Conservation (phyloP, 2,888 invertebrate genomes). For the Lasius fuliginosus region DNA sequence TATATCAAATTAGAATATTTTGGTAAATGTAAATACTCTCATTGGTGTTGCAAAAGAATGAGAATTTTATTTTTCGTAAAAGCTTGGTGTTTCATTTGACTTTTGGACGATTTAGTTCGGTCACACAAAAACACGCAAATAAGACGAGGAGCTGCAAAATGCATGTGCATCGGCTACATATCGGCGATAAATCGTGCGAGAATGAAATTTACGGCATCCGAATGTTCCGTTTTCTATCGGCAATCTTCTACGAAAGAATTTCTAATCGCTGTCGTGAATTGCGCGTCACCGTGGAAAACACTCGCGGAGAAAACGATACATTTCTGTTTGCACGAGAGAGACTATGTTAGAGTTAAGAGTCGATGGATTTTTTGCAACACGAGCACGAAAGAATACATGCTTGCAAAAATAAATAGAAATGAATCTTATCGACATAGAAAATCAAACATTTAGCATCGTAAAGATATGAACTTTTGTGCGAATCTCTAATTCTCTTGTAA, state of each 20-base stretch:
- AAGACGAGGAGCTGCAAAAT: background rate
- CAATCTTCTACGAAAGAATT: conserved; percentile 58
- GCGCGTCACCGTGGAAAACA: conserved; percentile 57
- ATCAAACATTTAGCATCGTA: background rate
- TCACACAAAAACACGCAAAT: background rate
- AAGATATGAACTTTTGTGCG: background rate
- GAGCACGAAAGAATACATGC: background rate
- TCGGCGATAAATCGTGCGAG: conserved; percentile 7
- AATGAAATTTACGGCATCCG: conserved; percentile 43
- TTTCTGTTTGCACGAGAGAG: conserved; percentile 49
- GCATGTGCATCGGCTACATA: background rate
- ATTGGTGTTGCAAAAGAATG: background rate
- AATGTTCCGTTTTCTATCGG: conserved; percentile 65
- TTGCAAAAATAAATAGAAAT: background rate
- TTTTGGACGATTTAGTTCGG: background rate
- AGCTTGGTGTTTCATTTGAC: background rate
- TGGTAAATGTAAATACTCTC: background rate
- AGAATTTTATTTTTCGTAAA: background rate
- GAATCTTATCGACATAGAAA: background rate
- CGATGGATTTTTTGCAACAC: conserved; percentile 43
- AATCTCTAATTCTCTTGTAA: background rate
- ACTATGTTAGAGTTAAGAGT: conserved; percentile 36
- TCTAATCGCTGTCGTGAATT: conserved; percentile 60
- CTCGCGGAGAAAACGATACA: conserved; percentile 56
- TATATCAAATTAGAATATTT: background rate